These are phyloP conservation scores for Gonatopus flavifemur DNA, from an alignment of 1,140 invertebrate genomes.

Conservation along the genomic window DNA sequence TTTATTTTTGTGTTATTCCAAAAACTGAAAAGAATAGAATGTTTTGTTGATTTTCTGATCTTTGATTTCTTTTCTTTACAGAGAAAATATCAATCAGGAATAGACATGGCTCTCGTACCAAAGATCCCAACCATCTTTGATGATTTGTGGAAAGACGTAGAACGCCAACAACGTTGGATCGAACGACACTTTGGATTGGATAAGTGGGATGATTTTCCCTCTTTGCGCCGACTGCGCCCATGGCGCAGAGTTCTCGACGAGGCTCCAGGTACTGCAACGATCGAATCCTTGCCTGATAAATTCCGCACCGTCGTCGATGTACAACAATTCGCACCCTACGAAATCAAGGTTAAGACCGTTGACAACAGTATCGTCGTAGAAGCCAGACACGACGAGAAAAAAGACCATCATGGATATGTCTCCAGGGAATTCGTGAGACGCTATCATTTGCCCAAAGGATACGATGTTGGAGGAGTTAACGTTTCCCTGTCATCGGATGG, in stretches of 20 bases:
- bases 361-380: conserved; percentile 71
- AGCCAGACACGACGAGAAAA: conserved; percentile 76
- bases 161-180: conserved; percentile 22
- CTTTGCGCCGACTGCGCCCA: not conserved
- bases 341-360: conserved; percentile 45
- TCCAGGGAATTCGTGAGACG: conserved; percentile 72
- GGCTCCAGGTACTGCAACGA: not conserved
- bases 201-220: conserved; percentile 4
- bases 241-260: conserved; percentile 1
- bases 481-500: conserved; percentile 60
- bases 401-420: conserved; percentile 74
- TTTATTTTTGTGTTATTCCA: no score
- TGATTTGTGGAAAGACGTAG: conserved; percentile 22
- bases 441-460: conserved; percentile 71
- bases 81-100: no score
- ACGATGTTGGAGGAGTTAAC: conserved; percentile 54
- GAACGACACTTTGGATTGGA: conserved; percentile 18
- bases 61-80: no score
- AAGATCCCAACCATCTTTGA: conserved; percentile 5
- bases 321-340: conserved; percentile 23
- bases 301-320: conserved; percentile 22
- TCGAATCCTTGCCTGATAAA: conserved; percentile 10
- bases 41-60: no score
- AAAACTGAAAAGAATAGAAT: no score
- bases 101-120: conserved; percentile 20